Percentiles rank a stretch among this genome's conserved stretches.
Conservation (phyloP, 2,888 invertebrate species). For the Aphrophora alni region DNA sequence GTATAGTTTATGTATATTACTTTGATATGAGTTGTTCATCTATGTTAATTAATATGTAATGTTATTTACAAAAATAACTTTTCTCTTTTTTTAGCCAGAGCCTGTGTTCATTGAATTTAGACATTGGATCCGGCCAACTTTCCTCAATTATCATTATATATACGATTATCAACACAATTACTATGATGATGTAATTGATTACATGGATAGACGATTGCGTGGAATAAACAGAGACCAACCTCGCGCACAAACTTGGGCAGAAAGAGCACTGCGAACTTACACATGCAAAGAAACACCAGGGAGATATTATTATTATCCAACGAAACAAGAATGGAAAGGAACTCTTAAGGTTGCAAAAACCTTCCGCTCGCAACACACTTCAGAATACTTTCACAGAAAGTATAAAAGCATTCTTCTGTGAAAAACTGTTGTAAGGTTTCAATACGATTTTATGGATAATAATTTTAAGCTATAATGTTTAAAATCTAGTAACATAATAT, state of each 20-base stretch:
- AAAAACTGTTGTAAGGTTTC: not conserved
- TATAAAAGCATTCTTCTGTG: constrained; percentile 56
- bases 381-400: constrained; percentile 76
- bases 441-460: no score
- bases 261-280: constrained; percentile 78
- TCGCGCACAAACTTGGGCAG: constrained; percentile 84
- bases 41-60: not conserved
- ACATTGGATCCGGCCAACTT: constrained; percentile 86
- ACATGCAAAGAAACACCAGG: constrained; percentile 47
- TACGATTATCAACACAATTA: constrained; percentile 85
- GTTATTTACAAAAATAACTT: no score
- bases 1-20: no score
- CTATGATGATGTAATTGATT: constrained; percentile 85
- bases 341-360: constrained; percentile 53
- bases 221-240: constrained; percentile 74
- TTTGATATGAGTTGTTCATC: no score
- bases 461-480: no score
- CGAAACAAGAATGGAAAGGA: constrained; percentile 31
- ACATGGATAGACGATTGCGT: constrained; percentile 75
- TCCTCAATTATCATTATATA: constrained; percentile 81
- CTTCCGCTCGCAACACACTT: constrained; percentile 76
- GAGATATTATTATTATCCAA: constrained; percentile 46
- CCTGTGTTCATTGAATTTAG: constrained; percentile 55
- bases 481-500: no score
- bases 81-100: not conserved